Conservation (phyloP, 2,113 vertebrate species). For the Misgurnus mizolepis region DNA sequence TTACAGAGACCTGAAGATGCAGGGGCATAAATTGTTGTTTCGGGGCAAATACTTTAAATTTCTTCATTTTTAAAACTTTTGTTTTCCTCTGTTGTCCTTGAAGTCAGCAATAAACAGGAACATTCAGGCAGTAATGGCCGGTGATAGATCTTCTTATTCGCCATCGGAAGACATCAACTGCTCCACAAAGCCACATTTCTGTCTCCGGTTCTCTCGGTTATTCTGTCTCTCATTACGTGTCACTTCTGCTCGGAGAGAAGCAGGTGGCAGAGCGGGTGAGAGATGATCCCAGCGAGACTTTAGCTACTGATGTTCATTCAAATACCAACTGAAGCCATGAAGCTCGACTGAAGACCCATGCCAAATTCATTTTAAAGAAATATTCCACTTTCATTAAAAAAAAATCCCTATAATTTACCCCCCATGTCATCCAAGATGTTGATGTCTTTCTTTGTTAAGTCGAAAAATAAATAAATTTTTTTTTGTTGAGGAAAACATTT, state of each 20-base stretch:
- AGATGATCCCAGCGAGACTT: slow-evolving; percentile 30
- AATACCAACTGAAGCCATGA: neutral
- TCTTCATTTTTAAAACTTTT: neutral
- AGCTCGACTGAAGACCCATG: neutral
- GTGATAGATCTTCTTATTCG: slow-evolving; percentile 8
- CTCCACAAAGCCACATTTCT: slow-evolving; percentile 39
- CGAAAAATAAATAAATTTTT: too few relatives aligned
- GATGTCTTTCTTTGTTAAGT: too few relatives aligned
- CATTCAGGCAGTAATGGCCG: neutral
- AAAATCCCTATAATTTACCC: too few relatives aligned
- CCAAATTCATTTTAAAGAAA: too few relatives aligned
- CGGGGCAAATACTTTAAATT: too few relatives aligned
- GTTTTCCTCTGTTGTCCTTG: neutral
- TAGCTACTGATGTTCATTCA: slow-evolving; percentile 15
- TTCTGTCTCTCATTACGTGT: slow-evolving; percentile 43
- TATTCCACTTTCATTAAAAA: too few relatives aligned
- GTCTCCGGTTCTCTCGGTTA: slow-evolving; percentile 15
- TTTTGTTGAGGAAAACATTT: too few relatives aligned
- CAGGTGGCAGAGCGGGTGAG: slow-evolving; percentile 48
- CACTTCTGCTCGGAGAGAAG: slow-evolving; percentile 36
- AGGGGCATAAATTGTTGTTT: too few relatives aligned
- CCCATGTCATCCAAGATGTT: too few relatives aligned
- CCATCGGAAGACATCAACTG: slow-evolving; percentile 13
- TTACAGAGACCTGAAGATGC: too few relatives aligned
- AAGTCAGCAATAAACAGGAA: neutral